Percentiles rank a stretch among this genome's conserved stretches.
Conservation (phyloP, 2,888 invertebrate genomes). For the Diarsia brunnea region DNA sequence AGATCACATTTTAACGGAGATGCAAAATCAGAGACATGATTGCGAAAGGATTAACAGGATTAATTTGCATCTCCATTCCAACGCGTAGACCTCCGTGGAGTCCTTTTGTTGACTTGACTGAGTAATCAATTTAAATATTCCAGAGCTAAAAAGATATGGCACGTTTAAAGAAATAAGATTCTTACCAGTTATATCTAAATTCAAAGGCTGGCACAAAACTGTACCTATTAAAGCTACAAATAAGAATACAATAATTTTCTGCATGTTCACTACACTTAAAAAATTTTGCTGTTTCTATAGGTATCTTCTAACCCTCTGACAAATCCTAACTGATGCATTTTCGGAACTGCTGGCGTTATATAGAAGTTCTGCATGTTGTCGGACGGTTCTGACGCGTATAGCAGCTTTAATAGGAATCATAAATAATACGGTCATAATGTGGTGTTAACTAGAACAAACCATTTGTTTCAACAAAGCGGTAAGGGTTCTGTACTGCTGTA, state of each 20-base stretch:
- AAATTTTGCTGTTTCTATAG: background rate
- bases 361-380: conserved; percentile 42
- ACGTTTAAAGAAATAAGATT: background rate
- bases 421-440: conserved; percentile 70
- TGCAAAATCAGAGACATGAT: background rate
- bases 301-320: background rate
- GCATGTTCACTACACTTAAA: conserved; percentile 59
- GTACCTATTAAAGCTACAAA: conserved; percentile 64
- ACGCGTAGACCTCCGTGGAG: background rate
- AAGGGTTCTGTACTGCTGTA: conserved; percentile 45
- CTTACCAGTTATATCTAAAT: conserved; percentile 69
- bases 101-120: background rate
- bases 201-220: conserved; percentile 73
- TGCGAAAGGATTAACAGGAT: background rate
- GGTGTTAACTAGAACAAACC: conserved; percentile 63
- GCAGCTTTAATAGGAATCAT: conserved; percentile 67
- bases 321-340: conserved; percentile 34
- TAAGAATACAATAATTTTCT: conserved; percentile 65
- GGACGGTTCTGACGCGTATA: conserved; percentile 68
- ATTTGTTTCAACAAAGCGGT: conserved; percentile 60
- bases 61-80: background rate
- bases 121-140: background rate
- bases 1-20: background rate
- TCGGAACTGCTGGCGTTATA: conserved; percentile 55
- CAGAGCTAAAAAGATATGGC: background rate